Conservation (phyloP, 2,113 vertebrate species). For the Alethe castanea region DNA sequence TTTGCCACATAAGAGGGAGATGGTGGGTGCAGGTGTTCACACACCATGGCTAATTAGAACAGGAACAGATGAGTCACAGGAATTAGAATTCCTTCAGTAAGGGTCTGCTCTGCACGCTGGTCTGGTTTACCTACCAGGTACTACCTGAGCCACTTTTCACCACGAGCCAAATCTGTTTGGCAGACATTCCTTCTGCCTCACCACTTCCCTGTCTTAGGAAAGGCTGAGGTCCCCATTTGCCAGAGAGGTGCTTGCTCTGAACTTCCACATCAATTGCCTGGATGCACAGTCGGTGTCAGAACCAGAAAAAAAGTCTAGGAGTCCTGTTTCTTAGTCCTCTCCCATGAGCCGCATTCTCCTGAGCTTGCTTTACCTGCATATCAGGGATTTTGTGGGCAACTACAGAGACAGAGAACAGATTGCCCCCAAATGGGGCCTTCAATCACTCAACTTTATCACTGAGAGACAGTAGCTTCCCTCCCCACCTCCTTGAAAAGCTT, state of each 20-base stretch:
- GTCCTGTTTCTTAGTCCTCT: not conserved
- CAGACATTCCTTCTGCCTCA: not conserved
- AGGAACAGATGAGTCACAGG: not conserved
- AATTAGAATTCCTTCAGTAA: not conserved
- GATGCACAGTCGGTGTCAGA: not conserved
- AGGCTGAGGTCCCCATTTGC: not conserved
- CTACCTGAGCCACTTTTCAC: not conserved
- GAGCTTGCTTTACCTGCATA: not conserved
- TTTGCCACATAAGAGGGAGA: not conserved
- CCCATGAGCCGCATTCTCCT: not conserved
- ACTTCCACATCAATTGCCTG: not conserved
- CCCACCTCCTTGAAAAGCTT: conserved; percentile 56
- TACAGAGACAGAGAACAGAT: conserved; percentile 50
- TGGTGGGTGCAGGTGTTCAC: not conserved
- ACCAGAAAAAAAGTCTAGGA: not conserved
- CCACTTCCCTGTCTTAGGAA: not conserved
- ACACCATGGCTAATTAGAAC: not conserved
- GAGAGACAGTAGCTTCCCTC: conserved; percentile 58
- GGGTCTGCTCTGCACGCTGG: not conserved
- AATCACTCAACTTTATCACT: conserved; percentile 52
- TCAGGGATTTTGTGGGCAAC: not conserved
- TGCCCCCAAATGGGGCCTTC: conserved; percentile 36
- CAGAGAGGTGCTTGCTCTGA: not conserved
- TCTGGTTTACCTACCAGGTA: not conserved
- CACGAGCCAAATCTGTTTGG: not conserved